Evolutionary conservation across 2,888 invertebrate species (phyloP).

Genomic region (Andrena marginata): DNA sequence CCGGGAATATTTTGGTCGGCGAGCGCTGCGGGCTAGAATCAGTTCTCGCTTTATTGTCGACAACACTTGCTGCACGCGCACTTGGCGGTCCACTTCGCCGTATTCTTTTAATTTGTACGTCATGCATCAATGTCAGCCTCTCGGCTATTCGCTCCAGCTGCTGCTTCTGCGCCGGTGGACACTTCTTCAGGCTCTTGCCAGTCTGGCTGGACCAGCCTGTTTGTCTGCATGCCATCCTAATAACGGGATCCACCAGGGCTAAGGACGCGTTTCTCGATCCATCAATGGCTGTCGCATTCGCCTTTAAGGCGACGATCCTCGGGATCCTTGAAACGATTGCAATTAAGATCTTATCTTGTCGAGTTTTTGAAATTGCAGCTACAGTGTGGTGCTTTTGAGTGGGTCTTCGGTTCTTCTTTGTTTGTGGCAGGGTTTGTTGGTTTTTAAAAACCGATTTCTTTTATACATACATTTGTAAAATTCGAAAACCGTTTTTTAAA

Average conservation of each 20-base stretch:
- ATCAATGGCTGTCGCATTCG: conserved; percentile 54
- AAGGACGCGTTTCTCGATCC: conserved; percentile 70
- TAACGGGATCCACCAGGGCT: conserved; percentile 74
- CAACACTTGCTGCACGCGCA: conserved; percentile 34
- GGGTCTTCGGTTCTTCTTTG: background rate
- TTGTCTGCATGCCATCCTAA: conserved; percentile 74
- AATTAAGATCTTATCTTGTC: conserved; percentile 28
- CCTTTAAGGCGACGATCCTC: conserved; percentile 13
- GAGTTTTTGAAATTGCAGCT: conserved; percentile 3
- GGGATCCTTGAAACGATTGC: conserved; percentile 2
- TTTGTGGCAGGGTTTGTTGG: too few species aligned
- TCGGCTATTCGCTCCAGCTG: conserved; percentile 63
- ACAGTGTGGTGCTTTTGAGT: background rate
- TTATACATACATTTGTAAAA: too few species aligned
- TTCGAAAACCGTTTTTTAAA: too few species aligned
- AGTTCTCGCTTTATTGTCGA: conserved; percentile 50
- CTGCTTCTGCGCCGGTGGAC: conserved; percentile 52
- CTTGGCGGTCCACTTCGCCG: conserved; percentile 31
- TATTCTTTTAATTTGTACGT: conserved; percentile 71
- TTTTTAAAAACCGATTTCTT: too few species aligned
- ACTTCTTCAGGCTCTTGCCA: conserved; percentile 28
- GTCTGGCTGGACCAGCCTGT: conserved; percentile 62
- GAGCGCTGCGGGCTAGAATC: conserved; percentile 18
- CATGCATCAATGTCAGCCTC: conserved; percentile 73
- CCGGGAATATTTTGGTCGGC: conserved; percentile 40